These are phyloP conservation scores for Rhynchomys soricoides DNA, from an alignment of 2,113 vertebrate genomes.

Conservation along the genomic window DNA sequence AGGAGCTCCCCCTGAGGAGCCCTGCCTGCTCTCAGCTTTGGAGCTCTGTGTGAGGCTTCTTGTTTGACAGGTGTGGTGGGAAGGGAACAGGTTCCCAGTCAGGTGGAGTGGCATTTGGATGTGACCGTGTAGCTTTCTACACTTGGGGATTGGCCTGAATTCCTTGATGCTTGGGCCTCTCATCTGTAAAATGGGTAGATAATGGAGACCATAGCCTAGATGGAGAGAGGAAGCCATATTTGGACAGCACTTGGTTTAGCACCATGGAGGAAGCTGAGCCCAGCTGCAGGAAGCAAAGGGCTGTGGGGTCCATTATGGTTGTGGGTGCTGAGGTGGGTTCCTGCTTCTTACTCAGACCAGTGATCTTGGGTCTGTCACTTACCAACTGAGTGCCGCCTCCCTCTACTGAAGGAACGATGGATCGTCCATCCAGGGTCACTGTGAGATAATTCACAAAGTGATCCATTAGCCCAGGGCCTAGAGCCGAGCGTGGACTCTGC, in stretches of 20 bases:
- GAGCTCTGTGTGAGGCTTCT: background rate
- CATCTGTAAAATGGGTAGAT: background rate
- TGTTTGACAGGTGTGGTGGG: background rate
- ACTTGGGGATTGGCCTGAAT: background rate
- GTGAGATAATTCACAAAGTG: too few species aligned
- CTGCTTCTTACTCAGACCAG: background rate
- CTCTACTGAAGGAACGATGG: background rate
- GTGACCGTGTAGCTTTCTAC: background rate
- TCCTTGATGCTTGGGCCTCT: background rate
- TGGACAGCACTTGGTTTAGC: background rate
- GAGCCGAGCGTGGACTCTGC: background rate
- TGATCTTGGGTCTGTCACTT: background rate
- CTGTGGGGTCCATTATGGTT: background rate
- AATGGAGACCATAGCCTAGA: fast-evolving
- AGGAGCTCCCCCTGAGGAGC: fast-evolving
- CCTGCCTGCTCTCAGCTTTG: background rate
- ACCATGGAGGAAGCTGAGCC: background rate
- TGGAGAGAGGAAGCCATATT: background rate
- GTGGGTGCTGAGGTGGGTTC: background rate
- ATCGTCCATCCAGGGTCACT: background rate
- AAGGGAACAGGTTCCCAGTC: background rate
- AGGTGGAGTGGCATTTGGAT: background rate
- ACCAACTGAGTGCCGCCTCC: background rate
- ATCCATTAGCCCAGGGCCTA: background rate
- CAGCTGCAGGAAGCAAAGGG: background rate